Evolutionary conservation across 2,113 vertebrate genomes (phyloP), one percentile per base, ranked within the genome.

Genomic region (Dipodomys merriami): DNA sequence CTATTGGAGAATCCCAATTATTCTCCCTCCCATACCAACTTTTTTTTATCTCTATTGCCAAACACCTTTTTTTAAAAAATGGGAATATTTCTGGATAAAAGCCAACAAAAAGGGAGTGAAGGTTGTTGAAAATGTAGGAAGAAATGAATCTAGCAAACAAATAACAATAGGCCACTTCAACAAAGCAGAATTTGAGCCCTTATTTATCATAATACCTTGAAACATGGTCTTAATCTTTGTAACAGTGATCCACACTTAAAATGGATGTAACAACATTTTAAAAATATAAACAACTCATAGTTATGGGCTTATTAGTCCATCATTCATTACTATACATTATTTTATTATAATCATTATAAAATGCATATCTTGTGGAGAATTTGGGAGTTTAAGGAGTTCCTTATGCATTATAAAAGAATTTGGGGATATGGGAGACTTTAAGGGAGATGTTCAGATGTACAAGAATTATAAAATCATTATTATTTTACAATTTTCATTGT

Each of bases 381-480:
- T 4, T 16, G 53, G 16, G 53, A 19, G 53, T 19, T 57, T 57
- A 62, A 27, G 19, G 84, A 81, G 77, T 83, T 81, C 6, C 76
- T 91, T 91, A 90, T 76, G 11, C 20, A 53, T 95, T 86, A 72
- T 29, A 25, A 22, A 78, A 22, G 20, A 76, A 49, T 82, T 91
- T n/a, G 19, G 46, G n/a, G 11, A 72, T 23, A 39, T 30, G 15
- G 35, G 35, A 80, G 57, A 62, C 22, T 33, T 79, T 67, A 81
- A 64, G 69, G 16, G 49, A 92, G 23, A 64, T 19, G 86, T 93
- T 79, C 35, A 83, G 84, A 72, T 74, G 30, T 57, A 20, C 18
- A 93, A 72, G 53, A 91, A 89, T 79, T 65, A 22, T 73, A 19
- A 81, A 82, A 82, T 91, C 7, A 78, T 91, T 30, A 68, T 96